Evolutionary conservation across 2,113 vertebrate species (phyloP), one percentile per base, ranked within the genome.

Genomic region (Puma concolor): DNA sequence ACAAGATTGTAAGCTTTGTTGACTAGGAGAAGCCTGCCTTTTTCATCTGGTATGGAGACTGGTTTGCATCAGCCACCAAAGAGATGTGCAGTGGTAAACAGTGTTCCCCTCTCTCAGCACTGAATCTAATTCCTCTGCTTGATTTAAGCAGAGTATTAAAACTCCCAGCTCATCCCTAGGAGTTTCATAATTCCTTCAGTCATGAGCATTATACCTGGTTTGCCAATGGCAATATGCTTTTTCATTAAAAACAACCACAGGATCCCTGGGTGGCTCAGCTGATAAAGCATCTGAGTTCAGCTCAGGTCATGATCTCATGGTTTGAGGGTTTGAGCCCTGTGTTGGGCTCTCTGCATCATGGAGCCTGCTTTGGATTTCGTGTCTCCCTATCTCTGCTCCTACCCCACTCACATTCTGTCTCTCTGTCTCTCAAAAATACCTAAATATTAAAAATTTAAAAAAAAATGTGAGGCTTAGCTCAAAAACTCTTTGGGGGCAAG

Each of bases 151-250:
- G 38, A 88, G 52, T 36, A 33, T 76, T 92, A 95, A 69, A 94
- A 50, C 81, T 36, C 9, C 19, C 17, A 66, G 14, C 1, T 95
- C 52, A 95, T 54, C 48, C 38, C 36, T 79, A 19, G 12, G 7
- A 84, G 5, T 84, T 94, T 84, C 52, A 31, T n/a, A 33, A 48
- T 67, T 52, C 31, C 88, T 90, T 76, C 23, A 52, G 33, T 91
- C 25, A 76, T 25, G 17, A 90, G 25, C 14, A 36, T 88, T 90
- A 36, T 69, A 87, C 17, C 41, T 57, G 15, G 36, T 23, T 90
- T 89, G 63, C 10, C 94, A 95, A 71, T 81, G 31, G 12, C 63
- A 92, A 57, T 50, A 63, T 60, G 38, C 29, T 93, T 94, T 94
- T 71, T 57, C 16, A 41, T 85, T 96, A 91, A 90, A 95, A 98